phyloP scores from a whole-genome alignment of 2,113 vertebrate genomes.

The Oreotragus oreotragus region DNA sequence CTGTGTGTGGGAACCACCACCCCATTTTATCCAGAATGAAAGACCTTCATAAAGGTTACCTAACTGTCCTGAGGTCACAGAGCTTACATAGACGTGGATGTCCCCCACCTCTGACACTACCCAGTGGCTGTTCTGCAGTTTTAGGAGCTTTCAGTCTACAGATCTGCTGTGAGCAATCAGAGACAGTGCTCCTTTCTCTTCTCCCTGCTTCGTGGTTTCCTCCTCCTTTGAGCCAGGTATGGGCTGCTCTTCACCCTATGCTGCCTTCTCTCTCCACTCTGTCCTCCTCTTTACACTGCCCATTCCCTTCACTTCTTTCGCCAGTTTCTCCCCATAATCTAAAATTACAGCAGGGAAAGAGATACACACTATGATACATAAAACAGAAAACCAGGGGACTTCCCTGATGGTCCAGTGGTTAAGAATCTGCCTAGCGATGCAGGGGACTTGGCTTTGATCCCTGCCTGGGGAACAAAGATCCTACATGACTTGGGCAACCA shows the following conservation, averaged over 20 bases:
- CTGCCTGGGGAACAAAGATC: not conserved
- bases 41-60: not conserved
- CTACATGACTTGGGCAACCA: not conserved
- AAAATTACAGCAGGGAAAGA: not conserved
- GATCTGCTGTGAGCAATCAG: not conserved
- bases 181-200: not conserved
- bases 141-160: not conserved
- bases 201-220: not conserved
- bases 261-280: not conserved
- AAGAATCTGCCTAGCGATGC: not conserved
- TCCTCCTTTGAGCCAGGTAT: not conserved
- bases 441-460: not conserved
- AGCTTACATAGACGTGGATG: too few relatives aligned
- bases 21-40: not conserved
- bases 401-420: not conserved
- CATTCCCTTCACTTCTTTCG: not conserved
- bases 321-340: not conserved
- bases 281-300: not conserved
- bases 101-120: not conserved
- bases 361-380: not conserved
- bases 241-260: not conserved
- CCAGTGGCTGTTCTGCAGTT: not conserved
- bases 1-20: not conserved
- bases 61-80: not conserved
- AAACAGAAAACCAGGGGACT: not conserved